Conservation (phyloP, 2,888 invertebrate species). For the Liodrosophila aerea region DNA sequence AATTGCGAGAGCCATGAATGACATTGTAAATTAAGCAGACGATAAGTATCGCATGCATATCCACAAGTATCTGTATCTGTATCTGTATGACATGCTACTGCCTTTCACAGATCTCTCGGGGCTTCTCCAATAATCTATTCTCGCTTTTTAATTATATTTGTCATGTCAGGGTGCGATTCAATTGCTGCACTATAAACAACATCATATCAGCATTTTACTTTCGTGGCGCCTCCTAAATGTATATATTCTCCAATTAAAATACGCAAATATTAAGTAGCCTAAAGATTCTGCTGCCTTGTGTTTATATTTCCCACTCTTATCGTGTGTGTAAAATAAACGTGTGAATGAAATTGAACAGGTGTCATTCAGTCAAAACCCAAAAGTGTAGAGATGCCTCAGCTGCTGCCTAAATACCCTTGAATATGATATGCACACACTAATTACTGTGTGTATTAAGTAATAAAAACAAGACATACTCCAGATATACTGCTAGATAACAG, state of each 20-base stretch:
- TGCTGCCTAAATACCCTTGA: too few relatives aligned
- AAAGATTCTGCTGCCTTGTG: neutral
- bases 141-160: neutral
- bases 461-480: too few relatives aligned
- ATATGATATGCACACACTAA: too few relatives aligned
- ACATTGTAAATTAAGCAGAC: conserved; percentile 45
- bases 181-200: too few relatives aligned
- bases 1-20: conserved; percentile 43
- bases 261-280: too few relatives aligned
- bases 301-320: conserved; percentile 8
- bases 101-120: too few relatives aligned
- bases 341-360: conserved; percentile 70
- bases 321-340: conserved; percentile 31
- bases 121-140: neutral
- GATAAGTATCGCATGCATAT: conserved; percentile 5
- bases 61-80: neutral
- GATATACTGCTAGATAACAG: too few relatives aligned
- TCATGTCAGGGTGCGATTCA: too few relatives aligned
- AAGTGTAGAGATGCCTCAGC: conserved; percentile 5
- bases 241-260: neutral
- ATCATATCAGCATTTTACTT: too few relatives aligned
- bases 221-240: neutral
- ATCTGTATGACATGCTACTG: neutral
- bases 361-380: too few relatives aligned
- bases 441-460: too few relatives aligned